These are phyloP conservation scores for Ormyrus rosae DNA, from an alignment of 2,888 invertebrate species.

Conservation along the genomic window DNA sequence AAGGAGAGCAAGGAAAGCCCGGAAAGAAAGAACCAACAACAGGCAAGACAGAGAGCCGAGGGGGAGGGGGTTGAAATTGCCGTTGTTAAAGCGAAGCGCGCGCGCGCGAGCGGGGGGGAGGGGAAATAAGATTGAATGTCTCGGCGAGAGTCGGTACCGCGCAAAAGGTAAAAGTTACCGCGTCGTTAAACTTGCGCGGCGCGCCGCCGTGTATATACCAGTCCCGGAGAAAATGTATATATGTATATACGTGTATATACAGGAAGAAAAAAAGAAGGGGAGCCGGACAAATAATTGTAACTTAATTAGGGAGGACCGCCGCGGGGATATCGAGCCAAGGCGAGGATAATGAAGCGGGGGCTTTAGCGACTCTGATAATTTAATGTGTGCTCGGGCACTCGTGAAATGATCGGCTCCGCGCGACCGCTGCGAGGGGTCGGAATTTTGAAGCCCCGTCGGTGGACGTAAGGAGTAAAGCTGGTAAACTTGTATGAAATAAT, in stretches of 20 bases:
- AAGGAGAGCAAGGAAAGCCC: not conserved
- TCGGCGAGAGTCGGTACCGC: conserved; percentile 37
- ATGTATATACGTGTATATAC: not conserved
- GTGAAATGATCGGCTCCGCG: no score
- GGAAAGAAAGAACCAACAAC: not conserved
- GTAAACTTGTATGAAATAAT: no score
- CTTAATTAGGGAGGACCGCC: conserved; percentile 18
- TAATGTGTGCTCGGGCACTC: no score
- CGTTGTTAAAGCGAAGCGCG: conserved; percentile 46
- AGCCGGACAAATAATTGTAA: conserved; percentile 44
- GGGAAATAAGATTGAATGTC: conserved; percentile 55
- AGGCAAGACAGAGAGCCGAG: not conserved
- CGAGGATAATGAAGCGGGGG: no score
- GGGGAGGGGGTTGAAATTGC: conserved; percentile 36
- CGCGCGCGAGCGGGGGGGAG: not conserved
- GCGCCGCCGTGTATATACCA: conserved; percentile 18
- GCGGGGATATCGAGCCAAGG: no score
- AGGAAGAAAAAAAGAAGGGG: not conserved
- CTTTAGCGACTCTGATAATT: no score
- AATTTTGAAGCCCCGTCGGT: no score
- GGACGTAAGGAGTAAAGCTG: no score
- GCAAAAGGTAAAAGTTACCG: conserved; percentile 60
- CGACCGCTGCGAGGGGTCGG: no score
- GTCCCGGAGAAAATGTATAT: conserved; percentile 20
- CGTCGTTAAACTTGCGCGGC: conserved; percentile 60